Evolutionary conservation across 2,113 vertebrate genomes (phyloP).

Genomic region (Xerus inauris): DNA sequence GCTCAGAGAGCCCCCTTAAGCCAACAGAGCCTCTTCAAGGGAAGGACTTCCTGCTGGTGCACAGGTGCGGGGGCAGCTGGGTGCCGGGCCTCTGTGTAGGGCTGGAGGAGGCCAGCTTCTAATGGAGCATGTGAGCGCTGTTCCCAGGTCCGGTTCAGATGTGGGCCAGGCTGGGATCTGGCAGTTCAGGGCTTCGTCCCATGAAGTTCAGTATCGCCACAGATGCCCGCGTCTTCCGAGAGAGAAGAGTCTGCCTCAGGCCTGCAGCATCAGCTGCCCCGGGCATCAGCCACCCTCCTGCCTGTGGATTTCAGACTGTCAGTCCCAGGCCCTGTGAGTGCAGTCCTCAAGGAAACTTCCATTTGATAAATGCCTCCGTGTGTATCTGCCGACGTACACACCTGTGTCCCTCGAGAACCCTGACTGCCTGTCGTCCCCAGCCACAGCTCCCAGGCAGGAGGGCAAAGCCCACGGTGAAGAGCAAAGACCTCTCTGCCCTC

Average conservation of each 20-base stretch:
- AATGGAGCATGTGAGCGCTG: accelerated
- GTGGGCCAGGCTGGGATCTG: accelerated
- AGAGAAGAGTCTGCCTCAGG: too few relatives aligned
- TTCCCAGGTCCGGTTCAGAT: background rate
- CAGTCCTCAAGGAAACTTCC: background rate
- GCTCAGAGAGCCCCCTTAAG: constrained; percentile 73
- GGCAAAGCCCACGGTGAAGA: accelerated
- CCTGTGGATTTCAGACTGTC: background rate
- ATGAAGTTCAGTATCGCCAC: too few relatives aligned
- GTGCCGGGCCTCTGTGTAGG: background rate
- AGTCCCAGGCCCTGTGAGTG: accelerated
- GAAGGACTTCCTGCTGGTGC: background rate
- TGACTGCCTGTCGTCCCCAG: background rate
- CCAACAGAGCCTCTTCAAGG: constrained; percentile 65
- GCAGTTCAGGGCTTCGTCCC: too few relatives aligned
- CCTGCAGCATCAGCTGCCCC: accelerated
- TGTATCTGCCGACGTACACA: too few relatives aligned
- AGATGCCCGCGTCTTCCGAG: background rate
- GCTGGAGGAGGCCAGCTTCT: background rate
- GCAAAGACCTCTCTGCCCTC: accelerated
- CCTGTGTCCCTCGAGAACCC: background rate
- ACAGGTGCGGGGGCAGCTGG: background rate
- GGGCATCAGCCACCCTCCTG: too few relatives aligned
- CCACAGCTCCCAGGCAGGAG: background rate
- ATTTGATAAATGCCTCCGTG: background rate